These are phyloP conservation scores for Loxodonta africana DNA, from an alignment of 2,113 vertebrate species.

Conservation along the genomic window DNA sequence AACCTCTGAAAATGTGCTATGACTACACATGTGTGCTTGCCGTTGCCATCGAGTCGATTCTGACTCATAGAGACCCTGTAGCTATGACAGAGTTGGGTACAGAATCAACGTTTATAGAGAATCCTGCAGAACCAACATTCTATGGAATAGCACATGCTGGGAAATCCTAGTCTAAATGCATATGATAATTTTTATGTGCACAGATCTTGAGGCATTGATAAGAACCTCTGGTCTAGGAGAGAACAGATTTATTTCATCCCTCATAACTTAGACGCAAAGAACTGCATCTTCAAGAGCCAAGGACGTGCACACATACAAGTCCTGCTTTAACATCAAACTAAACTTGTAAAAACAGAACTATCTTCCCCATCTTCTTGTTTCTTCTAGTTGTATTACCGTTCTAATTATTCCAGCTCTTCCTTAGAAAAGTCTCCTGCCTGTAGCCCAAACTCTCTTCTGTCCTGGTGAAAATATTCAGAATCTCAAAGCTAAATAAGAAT, in stretches of 20 bases:
- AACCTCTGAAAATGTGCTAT: background rate
- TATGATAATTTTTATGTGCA: background rate
- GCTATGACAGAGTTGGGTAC: too few species aligned
- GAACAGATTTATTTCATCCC: background rate
- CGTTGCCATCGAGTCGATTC: too few species aligned
- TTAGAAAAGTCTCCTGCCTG: background rate
- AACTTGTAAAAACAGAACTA: background rate
- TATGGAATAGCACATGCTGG: too few species aligned
- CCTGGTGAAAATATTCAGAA: background rate
- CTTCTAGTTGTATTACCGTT: background rate
- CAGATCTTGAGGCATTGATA: background rate
- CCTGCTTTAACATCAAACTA: constrained; percentile 8
- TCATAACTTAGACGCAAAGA: background rate
- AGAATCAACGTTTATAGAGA: background rate
- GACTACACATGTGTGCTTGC: too few species aligned
- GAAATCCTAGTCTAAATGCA: background rate
- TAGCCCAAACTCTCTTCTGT: constrained; percentile 17
- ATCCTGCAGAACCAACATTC: background rate
- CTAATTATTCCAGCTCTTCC: constrained; percentile 12
- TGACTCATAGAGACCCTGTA: too few species aligned
- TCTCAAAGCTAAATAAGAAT: background rate
- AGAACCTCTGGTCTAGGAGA: background rate
- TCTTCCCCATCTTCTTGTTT: background rate
- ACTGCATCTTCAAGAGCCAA: background rate
- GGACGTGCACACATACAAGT: background rate